Base-by-base conservation (phyloP, 2,797 vertebrate genomes). In the Otus scops region DNA sequence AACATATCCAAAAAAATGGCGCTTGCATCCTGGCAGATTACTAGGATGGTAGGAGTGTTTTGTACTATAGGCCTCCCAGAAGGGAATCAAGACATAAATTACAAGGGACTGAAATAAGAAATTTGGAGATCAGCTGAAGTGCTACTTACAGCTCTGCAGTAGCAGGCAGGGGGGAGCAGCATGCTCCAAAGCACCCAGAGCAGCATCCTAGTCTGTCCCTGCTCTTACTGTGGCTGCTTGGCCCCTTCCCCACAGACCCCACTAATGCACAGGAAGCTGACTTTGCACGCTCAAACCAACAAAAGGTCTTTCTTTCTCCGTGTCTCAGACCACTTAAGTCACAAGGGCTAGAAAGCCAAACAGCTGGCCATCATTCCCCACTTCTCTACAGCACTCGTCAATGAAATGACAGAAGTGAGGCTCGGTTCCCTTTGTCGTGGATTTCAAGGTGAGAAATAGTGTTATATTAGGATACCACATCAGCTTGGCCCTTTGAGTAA, bases 341-440 rank as follows among this genome's bases (percentile, higher is more conserved):
- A 65, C 36, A 57, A 38, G 21, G 23, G 10, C 19, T 70, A 9
- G 27, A 21, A 36, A 83, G 22, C 8, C 36, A 48, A 77, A 19
- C 8, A 45, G 12, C 18, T 54, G 30, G 21, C 7, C 1, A 0
- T 41, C 6, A 3, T n/a, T 32, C 38, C 41, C 32, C 4, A 10
- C 17, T 81, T 48, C 75, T 18, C 34, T 8, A 36, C n/a, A 69
- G 27, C 30, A 22, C 7, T 48, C 2, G 0, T 23, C 47, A 54
- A 4, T 7, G 15, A 67, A 85, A 23, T 0, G 0, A 36, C 21
- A 39, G 23, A 71, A 15, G 7, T n/a, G 22, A 73, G n/a, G 11
- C 16, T 74, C 38, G 5, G 41, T 36, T 60, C 26, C 36, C 47
- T 59, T 50, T 54, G 11, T 17, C 41, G 11, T 3, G 22, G 34